These are phyloP conservation scores for Onthophagus sagittarius DNA, from an alignment of 2,888 invertebrate genomes.

Conservation along the genomic window DNA sequence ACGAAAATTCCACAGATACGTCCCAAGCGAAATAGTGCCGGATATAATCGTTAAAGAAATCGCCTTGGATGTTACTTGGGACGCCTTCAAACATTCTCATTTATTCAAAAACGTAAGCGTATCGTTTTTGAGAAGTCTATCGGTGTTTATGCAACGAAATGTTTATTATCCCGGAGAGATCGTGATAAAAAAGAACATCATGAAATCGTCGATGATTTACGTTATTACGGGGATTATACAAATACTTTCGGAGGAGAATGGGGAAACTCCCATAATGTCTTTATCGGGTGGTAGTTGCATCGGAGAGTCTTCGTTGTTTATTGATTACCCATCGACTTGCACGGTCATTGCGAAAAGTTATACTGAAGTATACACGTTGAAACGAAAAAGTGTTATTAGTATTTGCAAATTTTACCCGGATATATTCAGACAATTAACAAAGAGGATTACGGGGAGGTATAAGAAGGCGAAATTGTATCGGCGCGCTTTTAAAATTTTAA, in stretches of 20 bases:
- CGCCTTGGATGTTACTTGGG: constrained; percentile 28
- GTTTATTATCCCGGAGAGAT: constrained; percentile 30
- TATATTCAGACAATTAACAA: constrained; percentile 21
- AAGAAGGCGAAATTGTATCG: constrained; percentile 15
- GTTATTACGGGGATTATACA: constrained; percentile 32
- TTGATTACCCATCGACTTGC: constrained; percentile 27
- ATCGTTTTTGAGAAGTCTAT: constrained; percentile 27
- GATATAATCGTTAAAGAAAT: constrained; percentile 24
- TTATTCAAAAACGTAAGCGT: constrained; percentile 28
- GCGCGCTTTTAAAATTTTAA: constrained; percentile 2
- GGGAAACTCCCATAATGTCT: constrained; percentile 33
- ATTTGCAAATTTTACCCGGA: constrained; percentile 27
- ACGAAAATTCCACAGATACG: constrained; percentile 13
- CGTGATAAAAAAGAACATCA: constrained; percentile 25
- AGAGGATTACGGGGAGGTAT: constrained; percentile 23
- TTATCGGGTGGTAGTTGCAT: constrained; percentile 31
- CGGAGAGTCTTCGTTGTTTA: constrained; percentile 28
- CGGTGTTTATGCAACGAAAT: constrained; percentile 25
- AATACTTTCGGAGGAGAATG: constrained; percentile 33
- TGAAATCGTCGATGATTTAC: constrained; percentile 31
- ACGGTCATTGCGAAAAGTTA: constrained; percentile 32
- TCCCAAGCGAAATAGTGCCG: constrained; percentile 25
- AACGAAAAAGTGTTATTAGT: constrained; percentile 25
- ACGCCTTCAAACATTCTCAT: constrained; percentile 31
- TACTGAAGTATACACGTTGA: constrained; percentile 29